A percentile compares a stretch with the other conserved stretches of the same genome.
These are phyloP conservation scores for Sebastes minor DNA, from an alignment of 2,797 vertebrate species.

Conservation along the genomic window DNA sequence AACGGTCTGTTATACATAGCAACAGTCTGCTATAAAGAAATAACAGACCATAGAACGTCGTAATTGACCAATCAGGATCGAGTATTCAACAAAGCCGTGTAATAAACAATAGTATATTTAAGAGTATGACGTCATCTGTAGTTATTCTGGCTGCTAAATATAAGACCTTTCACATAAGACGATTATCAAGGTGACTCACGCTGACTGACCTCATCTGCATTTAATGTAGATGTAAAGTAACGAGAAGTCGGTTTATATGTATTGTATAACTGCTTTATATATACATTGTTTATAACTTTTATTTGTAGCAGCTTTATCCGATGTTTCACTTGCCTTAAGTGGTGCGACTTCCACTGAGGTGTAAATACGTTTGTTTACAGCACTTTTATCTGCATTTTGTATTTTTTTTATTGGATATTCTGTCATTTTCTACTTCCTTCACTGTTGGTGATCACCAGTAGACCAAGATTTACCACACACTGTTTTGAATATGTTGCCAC, in stretches of 20 bases:
- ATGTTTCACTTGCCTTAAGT: constrained; percentile 64
- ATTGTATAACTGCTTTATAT: constrained; percentile 46
- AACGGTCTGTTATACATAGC: too few relatives aligned
- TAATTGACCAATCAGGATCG: too few relatives aligned
- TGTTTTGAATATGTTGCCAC: constrained; percentile 49
- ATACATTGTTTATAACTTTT: constrained; percentile 34
- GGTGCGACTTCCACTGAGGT: constrained; percentile 51
- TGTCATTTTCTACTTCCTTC: constrained; percentile 64
- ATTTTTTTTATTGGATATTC: constrained; percentile 41
- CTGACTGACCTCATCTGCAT: constrained; percentile 30
- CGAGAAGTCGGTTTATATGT: constrained; percentile 15
- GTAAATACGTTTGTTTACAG: constrained; percentile 66
- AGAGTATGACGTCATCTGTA: neutral
- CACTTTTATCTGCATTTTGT: constrained; percentile 70
- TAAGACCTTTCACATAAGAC: neutral
- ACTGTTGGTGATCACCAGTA: constrained; percentile 41
- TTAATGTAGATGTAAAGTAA: constrained; percentile 17
- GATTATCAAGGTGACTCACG: neutral
- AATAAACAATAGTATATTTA: neutral
- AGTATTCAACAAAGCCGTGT: too few relatives aligned
- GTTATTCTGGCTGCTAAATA: constrained; percentile 1
- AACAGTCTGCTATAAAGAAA: too few relatives aligned
- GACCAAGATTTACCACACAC: constrained; percentile 38
- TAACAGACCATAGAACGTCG: too few relatives aligned
- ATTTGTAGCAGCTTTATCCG: constrained; percentile 63